phyloP scores from a whole-genome alignment of 2,797 vertebrate genomes.

The Girardinus metallicus region DNA sequence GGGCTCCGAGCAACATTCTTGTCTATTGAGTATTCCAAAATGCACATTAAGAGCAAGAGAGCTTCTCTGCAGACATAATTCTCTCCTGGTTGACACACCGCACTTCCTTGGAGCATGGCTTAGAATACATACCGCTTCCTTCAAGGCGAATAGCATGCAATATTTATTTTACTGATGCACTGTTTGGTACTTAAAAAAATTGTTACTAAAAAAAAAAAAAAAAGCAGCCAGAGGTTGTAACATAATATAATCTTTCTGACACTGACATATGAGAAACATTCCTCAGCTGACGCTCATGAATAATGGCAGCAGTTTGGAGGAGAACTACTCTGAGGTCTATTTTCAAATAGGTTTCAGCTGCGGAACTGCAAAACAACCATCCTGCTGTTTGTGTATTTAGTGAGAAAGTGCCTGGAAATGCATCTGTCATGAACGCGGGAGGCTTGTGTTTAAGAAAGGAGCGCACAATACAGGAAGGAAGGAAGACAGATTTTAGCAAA shows the following conservation, averaged over 20 bases:
- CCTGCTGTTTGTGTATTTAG: slow-evolving; percentile 47
- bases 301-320: slow-evolving; percentile 72
- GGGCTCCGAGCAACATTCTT: slow-evolving; percentile 64
- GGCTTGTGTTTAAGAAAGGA: slow-evolving; percentile 40
- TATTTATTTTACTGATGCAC: slow-evolving; percentile 69
- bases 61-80: slow-evolving; percentile 61
- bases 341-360: slow-evolving; percentile 68
- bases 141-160: slow-evolving; percentile 70
- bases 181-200: slow-evolving; percentile 53
- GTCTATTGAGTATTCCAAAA: slow-evolving; percentile 66
- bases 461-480: slow-evolving; percentile 20
- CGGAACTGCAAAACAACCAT: slow-evolving; percentile 53
- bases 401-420: slow-evolving; percentile 32
- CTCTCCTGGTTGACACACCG: slow-evolving; percentile 50
- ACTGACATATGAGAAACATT: slow-evolving; percentile 72
- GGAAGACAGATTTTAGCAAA: slow-evolving; percentile 14
- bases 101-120: slow-evolving; percentile 61
- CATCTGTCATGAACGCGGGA: slow-evolving; percentile 50
- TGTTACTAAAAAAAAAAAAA: slow-evolving; percentile 31
- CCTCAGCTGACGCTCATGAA: slow-evolving; percentile 72
- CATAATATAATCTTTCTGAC: slow-evolving; percentile 72
- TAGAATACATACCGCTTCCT: slow-evolving; percentile 63
- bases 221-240: slow-evolving; percentile 64
- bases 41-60: slow-evolving; percentile 56
- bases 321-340: slow-evolving; percentile 65